These are phyloP conservation scores for Cephus rjabovi DNA, from an alignment of 2,888 invertebrate species.

Conservation along the genomic window DNA sequence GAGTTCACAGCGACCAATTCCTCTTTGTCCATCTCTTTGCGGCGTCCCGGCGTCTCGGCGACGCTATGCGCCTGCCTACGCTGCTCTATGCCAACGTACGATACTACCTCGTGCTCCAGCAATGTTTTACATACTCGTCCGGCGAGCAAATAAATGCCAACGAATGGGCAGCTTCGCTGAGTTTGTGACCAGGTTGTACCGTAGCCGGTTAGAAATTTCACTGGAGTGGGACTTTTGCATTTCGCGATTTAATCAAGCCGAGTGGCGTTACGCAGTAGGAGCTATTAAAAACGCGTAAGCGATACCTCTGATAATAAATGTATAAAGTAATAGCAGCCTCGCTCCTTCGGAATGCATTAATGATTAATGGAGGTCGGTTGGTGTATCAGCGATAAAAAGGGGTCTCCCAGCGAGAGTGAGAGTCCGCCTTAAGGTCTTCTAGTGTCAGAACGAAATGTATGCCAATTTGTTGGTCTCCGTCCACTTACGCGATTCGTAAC, in stretches of 20 bases:
- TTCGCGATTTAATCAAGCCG: background rate
- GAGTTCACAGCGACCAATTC: background rate
- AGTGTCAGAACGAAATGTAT: conserved; percentile 43
- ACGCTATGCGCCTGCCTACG: background rate
- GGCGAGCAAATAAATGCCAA: conserved; percentile 13
- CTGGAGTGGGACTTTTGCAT: too few relatives aligned
- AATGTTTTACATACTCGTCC: conserved; percentile 24
- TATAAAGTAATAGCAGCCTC: too few relatives aligned
- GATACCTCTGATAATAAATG: too few relatives aligned
- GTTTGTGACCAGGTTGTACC: background rate
- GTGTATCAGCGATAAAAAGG: too few relatives aligned
- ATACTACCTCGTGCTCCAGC: conserved; percentile 5
- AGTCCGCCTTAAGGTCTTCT: background rate
- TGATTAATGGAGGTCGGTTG: too few relatives aligned
- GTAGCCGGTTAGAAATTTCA: too few relatives aligned
- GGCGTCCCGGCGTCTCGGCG: background rate
- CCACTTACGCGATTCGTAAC: conserved; percentile 35
- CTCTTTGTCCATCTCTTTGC: background rate
- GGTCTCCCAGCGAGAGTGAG: background rate
- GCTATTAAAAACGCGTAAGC: too few relatives aligned
- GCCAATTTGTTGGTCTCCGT: conserved; percentile 55
- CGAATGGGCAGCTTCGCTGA: conserved; percentile 1
- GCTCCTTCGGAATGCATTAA: too few relatives aligned
- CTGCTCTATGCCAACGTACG: background rate
- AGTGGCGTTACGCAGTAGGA: background rate